Percentiles rank a stretch among this genome's conserved stretches.
These are phyloP conservation scores for Burhinus bistriatus DNA, from an alignment of 2,113 vertebrate species.

Conservation along the genomic window DNA sequence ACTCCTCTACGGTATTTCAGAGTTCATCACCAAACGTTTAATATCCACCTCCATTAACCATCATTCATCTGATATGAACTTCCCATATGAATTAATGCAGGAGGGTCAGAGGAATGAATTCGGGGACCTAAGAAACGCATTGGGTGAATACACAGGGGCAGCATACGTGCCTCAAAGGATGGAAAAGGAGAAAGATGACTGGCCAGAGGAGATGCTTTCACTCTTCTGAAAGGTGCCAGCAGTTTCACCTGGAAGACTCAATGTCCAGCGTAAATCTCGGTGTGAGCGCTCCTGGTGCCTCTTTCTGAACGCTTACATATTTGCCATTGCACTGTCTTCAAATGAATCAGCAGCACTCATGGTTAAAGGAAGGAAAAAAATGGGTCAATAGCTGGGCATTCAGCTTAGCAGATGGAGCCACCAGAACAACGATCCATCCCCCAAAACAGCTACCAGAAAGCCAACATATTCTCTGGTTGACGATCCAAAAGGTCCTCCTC, in stretches of 20 bases:
- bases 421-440: not conserved
- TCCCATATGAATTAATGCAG: not conserved
- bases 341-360: not conserved
- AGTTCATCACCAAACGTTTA: not conserved
- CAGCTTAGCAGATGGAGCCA: not conserved
- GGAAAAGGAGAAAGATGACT: not conserved
- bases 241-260: not conserved
- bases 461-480: not conserved
- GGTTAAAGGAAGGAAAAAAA: not conserved
- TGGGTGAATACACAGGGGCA: no score
- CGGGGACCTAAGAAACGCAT: not conserved
- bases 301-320: fast-evolving
- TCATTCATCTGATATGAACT: not conserved
- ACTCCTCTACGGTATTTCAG: not conserved
- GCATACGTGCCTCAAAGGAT: fast-evolving
- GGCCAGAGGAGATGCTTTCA: not conserved
- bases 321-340: not conserved
- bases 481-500: not conserved
- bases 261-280: fast-evolving
- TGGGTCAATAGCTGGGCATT: not conserved
- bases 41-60: not conserved
- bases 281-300: not conserved
- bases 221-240: not conserved
- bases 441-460: not conserved
- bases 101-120: not conserved